Conservation (phyloP, 2,113 vertebrate species). For the Microtus richardsoni region DNA sequence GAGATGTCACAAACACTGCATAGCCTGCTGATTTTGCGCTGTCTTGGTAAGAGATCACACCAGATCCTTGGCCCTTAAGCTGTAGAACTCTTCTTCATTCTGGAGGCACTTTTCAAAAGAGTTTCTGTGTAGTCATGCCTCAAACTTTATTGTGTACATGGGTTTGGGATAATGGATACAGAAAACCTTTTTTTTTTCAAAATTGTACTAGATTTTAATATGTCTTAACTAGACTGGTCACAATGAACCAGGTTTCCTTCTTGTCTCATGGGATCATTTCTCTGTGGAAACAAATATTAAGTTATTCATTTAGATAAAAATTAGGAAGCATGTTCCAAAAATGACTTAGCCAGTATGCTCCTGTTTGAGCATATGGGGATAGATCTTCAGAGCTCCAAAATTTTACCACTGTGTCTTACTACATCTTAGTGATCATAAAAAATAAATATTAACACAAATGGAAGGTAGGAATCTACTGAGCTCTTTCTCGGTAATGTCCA, state of each 20-base stretch:
- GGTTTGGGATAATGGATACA: background rate
- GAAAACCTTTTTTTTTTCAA: too few relatives aligned
- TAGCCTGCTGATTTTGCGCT: background rate
- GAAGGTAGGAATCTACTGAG: background rate
- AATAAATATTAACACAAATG: background rate
- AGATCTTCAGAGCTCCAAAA: background rate
- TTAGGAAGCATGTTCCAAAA: background rate
- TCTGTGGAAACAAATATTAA: background rate
- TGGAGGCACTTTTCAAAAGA: background rate
- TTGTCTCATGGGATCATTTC: background rate
- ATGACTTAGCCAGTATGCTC: background rate
- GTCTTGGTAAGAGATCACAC: background rate
- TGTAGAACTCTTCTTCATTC: too few relatives aligned
- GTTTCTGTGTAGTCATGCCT: background rate
- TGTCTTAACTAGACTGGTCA: background rate
- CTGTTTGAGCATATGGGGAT: fast-evolving
- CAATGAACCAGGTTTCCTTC: background rate
- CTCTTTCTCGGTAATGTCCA: background rate
- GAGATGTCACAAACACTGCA: background rate
- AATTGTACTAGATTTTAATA: background rate
- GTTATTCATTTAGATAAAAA: background rate
- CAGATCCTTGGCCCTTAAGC: background rate
- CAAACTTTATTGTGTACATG: background rate
- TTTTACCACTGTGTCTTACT: background rate
- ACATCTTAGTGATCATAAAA: background rate